Conservation (phyloP, 2,797 vertebrate genomes). For the Catharus ustulatus region DNA sequence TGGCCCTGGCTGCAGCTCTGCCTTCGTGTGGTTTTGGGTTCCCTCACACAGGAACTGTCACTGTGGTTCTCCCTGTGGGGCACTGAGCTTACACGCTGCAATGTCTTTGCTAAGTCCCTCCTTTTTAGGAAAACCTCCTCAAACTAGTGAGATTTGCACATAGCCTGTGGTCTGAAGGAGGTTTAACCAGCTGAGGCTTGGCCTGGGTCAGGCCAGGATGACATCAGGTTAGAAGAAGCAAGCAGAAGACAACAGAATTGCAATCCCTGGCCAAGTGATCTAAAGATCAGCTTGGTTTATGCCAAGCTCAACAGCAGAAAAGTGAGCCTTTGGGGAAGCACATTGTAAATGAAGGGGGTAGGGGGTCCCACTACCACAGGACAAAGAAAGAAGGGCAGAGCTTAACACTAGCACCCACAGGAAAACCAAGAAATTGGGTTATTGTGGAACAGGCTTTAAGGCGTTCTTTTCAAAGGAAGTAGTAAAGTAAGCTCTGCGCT, state of each 20-base stretch:
- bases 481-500: background rate
- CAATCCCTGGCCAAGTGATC: background rate
- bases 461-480: background rate
- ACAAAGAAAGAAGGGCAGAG: background rate
- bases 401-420: background rate
- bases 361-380: background rate
- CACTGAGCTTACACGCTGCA: background rate
- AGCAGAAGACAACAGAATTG: background rate
- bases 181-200: conserved; percentile 1
- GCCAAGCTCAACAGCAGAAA: background rate
- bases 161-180: conserved; percentile 13
- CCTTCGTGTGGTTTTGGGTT: background rate
- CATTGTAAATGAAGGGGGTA: background rate
- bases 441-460: background rate
- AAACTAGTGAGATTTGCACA: background rate
- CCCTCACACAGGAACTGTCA: conserved; percentile 26
- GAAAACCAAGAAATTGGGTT: background rate
- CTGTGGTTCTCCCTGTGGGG: background rate
- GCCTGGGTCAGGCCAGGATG: background rate
- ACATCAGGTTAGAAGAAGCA: background rate
- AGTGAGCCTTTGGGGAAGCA: background rate
- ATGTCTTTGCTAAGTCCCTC: background rate
- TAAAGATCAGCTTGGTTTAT: background rate
- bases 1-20: background rate
- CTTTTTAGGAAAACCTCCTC: background rate